Base-by-base conservation (phyloP, 92 coral and sea anemone genomes). In the Pocillopora grandis region DNA sequence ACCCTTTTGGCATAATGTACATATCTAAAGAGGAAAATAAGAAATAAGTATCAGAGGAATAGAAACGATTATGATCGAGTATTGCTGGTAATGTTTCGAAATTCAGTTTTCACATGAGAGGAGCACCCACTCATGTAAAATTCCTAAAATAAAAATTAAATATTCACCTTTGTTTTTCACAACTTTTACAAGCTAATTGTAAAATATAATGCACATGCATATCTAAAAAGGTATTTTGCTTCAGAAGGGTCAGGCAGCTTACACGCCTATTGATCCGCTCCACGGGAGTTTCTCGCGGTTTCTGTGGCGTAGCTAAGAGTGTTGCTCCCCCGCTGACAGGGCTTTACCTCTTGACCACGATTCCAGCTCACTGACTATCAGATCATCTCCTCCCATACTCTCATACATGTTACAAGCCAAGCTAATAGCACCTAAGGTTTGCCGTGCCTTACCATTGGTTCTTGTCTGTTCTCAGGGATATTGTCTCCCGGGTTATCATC, bases 41-140 rank as follows among this genome's bases (percentile, higher is more conserved):
- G 62, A 58, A 58, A 15, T 58, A 58, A 58, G 62, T 58, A 58
- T 9, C 62, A 15, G 62, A 58, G 15, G 62, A 58, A 58, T 58
- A 9, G 10, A 58, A 15, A 58, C 62, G 62, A 58, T 58, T 58
- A 58, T 9, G 62, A 58, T 9, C 10, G 62, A 58, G 62, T 58
- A 9, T 58, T 58, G 62, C 10, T 9, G 62, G 62, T 58, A 58
- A 58, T 1, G 20, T 75, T 56, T 17, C 90, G 86, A 62, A 80
- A 66, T 42, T 42, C 52, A 42, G 3, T 42, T 42, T 42, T 42
- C 52, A 1, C 52, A 3, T 42, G 65, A 63, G 62, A 63, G 42
- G 87, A 75, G 27, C 48, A 76, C 10, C 79, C 79, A 23, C 79
- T 58, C 79, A 76, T 76, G 79, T 76, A 76, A 57, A 76, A 76